Evolutionary conservation across 2,888 invertebrate species (phyloP), one percentile per base, ranked within the genome.

Genomic region (Pseudoips prasinana): DNA sequence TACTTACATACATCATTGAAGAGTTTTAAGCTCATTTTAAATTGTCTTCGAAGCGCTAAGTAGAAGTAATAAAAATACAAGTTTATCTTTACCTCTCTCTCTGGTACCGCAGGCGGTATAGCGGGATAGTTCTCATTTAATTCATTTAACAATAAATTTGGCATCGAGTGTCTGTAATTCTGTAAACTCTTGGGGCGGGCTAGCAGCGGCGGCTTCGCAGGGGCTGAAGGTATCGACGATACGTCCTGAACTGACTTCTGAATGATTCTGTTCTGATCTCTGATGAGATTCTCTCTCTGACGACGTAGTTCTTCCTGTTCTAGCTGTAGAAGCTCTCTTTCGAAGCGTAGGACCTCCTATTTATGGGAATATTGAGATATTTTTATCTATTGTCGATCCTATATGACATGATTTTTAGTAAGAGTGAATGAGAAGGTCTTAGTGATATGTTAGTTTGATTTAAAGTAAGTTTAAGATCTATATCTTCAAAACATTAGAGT

Each of bases 251-350:
- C 83, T 0, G 94, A 93, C 31, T 90, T 89, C 47, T 91, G 90
- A 33, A 90, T 83, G 40, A 91, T 80, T 1, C 91, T 79, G n/a
- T 90, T 91, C 58, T 92, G 89, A 61, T 94, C 94, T 23, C 92
- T 90, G 9, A 93, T 80, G 6, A 94, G 78, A 66, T 93, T 94
- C 58, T 93, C 94, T 7, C 94, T 89, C 63, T 94, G 94, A 1
- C 95, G 88, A 47, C 94, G 92, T 7, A 95, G 64, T 65, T 95
- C 94, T 67, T 95, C 95, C 70, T 94, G 93, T 66, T 95, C 94
- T 25, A 94, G 73, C 69, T 95, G 94, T 2, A 94, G 73, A 1
- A 95, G 84, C 75, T 95, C 95, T 25, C 94, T 91, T 79, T 95
- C 95, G 45, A 95, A 94, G 48, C 94, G 92, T 18, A 95, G 87